phyloP scores from a whole-genome alignment of 2,113 vertebrate species.

The Thinocorus orbignyianus region DNA sequence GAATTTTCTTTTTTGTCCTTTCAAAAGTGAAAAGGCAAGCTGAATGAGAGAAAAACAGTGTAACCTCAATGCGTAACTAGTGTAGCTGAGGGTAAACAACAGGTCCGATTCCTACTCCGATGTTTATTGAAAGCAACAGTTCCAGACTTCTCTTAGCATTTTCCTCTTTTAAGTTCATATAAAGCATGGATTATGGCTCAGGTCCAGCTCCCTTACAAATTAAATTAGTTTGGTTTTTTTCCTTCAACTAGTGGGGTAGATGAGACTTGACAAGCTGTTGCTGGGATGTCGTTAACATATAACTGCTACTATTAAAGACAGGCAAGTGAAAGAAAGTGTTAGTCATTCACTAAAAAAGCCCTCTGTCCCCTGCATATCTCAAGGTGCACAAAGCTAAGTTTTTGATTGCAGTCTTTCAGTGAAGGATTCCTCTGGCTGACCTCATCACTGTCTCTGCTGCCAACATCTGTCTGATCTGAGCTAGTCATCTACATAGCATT shows the following conservation, averaged over 20 bases:
- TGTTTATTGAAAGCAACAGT: neutral
- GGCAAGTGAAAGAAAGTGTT: neutral
- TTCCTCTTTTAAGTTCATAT: neutral
- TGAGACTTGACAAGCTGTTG: neutral
- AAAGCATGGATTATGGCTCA: neutral
- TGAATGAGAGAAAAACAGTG: neutral
- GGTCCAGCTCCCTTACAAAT: neutral
- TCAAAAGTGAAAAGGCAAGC: neutral
- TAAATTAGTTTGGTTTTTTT: neutral
- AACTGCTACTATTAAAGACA: neutral
- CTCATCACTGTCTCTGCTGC: neutral
- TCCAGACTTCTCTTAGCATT: neutral
- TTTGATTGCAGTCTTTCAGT: neutral
- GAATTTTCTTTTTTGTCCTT: neutral
- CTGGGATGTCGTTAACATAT: neutral
- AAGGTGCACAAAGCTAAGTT: neutral
- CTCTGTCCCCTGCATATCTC: neutral
- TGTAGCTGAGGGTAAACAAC: neutral
- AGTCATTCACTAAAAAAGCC: neutral
- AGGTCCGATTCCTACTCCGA: neutral
- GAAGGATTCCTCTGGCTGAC: neutral
- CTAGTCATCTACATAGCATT: neutral
- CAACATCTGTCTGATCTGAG: neutral
- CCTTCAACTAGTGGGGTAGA: neutral
- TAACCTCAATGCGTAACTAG: neutral